Conservation (phyloP, 2,113 vertebrate species). For the Carassius carassius region DNA sequence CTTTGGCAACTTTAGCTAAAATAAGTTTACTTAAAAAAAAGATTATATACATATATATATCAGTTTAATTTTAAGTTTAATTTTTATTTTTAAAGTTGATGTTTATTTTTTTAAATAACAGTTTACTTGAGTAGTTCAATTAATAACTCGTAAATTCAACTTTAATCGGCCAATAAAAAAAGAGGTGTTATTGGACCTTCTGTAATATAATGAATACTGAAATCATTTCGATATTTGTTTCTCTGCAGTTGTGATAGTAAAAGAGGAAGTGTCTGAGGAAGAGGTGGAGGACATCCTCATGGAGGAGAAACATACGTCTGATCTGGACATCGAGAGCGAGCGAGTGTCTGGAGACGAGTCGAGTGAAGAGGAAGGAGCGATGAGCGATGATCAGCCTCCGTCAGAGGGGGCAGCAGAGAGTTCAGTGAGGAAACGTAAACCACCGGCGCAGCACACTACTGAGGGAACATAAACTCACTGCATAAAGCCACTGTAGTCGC, state of each 20-base stretch:
- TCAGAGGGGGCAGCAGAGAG: slow-evolving; percentile 63
- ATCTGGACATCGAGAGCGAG: slow-evolving; percentile 61
- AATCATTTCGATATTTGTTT: slow-evolving; percentile 14
- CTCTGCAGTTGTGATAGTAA: slow-evolving; percentile 64
- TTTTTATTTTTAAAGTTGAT: no score
- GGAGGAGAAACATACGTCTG: slow-evolving; percentile 61
- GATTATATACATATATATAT: no score
- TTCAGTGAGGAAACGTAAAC: slow-evolving; percentile 77
- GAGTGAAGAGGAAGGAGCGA: slow-evolving; percentile 60
- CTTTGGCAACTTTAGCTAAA: no score
- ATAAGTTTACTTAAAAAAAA: no score
- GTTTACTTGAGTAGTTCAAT: no score
- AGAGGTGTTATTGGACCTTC: not conserved
- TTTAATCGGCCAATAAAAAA: not conserved
- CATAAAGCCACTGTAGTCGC: slow-evolving; percentile 10
- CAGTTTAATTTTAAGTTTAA: not conserved
- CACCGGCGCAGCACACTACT: slow-evolving; percentile 56
- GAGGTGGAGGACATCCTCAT: slow-evolving; percentile 61
- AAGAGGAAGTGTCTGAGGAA: slow-evolving; percentile 61
- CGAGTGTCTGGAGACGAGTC: slow-evolving; percentile 69
- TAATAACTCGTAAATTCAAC: not conserved
- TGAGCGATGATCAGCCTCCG: slow-evolving; percentile 48
- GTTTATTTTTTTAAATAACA: no score
- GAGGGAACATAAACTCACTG: slow-evolving; percentile 42
- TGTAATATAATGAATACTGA: not conserved